Evolutionary conservation across 2,888 invertebrate genomes (phyloP), one percentile per base, ranked within the genome.

Genomic region (Papilio gigon): DNA sequence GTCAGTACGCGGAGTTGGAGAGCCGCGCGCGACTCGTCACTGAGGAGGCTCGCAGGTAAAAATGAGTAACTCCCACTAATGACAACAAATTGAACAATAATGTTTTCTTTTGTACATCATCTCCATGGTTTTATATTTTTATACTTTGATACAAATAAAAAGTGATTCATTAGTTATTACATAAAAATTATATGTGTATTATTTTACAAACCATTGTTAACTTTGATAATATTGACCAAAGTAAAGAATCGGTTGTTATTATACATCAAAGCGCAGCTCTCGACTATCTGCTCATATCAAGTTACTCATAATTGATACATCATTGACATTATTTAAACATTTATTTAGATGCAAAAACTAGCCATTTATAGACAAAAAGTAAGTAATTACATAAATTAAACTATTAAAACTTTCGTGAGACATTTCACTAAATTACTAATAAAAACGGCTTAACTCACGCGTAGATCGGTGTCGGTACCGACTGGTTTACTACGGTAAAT

Each of bases 1-100:
- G 82, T 1, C 89, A 90, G 67, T 89, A 85, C 71, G 71, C 74
- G 4, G 89, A 90, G 69, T 73, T 92, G 44, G 85, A 86, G 68
- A 85, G 87, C 14, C 83, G 85, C 2, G 77, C 87, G 27, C 73
- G 77, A n/a, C 73, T 67, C 6, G 84, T 85, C 3, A 84, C 83
- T 14, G 85, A 84, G 69, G 84, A 87, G 47, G 86, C 89, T 1
- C 82, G 82, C 40, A 85, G 80, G 91, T 89, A 33, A 58, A 61
- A 14, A 61, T n/a, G 50, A n/a, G n/a, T n/a, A n/a, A 37, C 27
- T 65, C 22, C 20, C 22, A 11, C 1, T 22, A 44, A 11, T 11
- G 22, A 11, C 22, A 47, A 47, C 47, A 47, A 4, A 22, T 47
- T 22, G 22, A 47, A 47, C 12, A 5, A 47, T 2, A 47, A 47